Base-by-base conservation (phyloP, 2,888 invertebrate species). In the Caenorhabditis macrosperma region DNA sequence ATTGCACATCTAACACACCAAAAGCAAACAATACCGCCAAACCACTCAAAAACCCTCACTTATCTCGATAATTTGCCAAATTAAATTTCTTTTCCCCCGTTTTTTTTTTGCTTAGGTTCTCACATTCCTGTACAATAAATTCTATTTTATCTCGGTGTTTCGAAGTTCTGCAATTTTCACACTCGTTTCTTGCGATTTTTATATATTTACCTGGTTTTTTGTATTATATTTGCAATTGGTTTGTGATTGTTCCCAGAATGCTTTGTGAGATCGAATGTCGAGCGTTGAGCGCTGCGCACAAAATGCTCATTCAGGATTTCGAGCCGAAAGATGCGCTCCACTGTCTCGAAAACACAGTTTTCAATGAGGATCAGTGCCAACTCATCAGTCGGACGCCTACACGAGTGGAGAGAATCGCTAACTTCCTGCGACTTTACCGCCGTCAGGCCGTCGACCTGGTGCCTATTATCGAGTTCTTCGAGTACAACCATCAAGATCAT, bases 251-350 rank as follows among this genome's bases (percentile, higher is more conserved):
- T n/a, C n/a, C n/a, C n/a, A n/a, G n/a, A n/a, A 78, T 78, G 78
- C 64, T 78, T 10, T 72, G 57, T 2, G 78, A 78, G 33, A 67
- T 78, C 5, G 78, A 78, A 57, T 78, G 78, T 20, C 55, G 78
- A 30, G 78, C 78, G 2, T 20, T 78, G 6, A 67, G 30, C 17
- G 66, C 67, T 0, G 78, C 61, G 1, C 66, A 78, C 33, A 17
- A 44, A 1, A 72, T 72, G 67, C 61, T 78, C 54, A 50, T 78
- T 7, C 72, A 78, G 22, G 78, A 74, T 12, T 78, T 78, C 24
- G 78, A 78, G 59, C 78, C 78, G 7, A 41, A 46, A 9, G 78
- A 78, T 24, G 78, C 78, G 2, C 22, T 78, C 28, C 50, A 44
- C 1, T 78, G 52, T 41, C 52, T 78, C 15, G 74, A 78, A 52